These are phyloP conservation scores for Xenops minutus DNA, from an alignment of 2,797 vertebrate genomes.

Conservation along the genomic window DNA sequence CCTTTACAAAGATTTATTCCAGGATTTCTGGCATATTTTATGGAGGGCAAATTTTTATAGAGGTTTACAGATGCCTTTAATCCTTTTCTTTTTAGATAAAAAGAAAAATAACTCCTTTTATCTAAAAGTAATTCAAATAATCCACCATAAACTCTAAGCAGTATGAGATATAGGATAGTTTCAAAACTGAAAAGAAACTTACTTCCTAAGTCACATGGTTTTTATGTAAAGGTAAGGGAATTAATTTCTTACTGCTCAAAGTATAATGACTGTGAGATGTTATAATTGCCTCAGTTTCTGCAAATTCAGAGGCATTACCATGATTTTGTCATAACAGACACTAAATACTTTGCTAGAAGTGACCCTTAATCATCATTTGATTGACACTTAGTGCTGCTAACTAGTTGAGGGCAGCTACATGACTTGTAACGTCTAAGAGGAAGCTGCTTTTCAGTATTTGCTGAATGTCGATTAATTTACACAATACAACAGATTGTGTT, in stretches of 20 bases:
- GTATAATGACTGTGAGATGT: neutral
- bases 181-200: neutral
- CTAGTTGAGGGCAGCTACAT: neutral
- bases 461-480: neutral
- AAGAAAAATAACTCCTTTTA: neutral
- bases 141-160: neutral
- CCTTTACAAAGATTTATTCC: conserved; percentile 14
- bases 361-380: neutral
- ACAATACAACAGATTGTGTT: neutral
- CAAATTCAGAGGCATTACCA: neutral
- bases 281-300: neutral
- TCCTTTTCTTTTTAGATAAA: neutral
- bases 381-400: neutral
- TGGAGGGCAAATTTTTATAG: neutral
- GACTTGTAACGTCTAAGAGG: neutral
- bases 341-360: neutral
- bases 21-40: conserved; percentile 13
- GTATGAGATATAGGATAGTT: neutral
- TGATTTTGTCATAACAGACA: neutral
- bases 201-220: neutral
- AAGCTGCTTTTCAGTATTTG: neutral
- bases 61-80: neutral
- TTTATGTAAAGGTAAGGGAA: neutral
- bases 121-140: neutral
- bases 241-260: neutral